Base-by-base conservation (phyloP, 2,113 vertebrate species). In the Rallus limicola region DNA sequence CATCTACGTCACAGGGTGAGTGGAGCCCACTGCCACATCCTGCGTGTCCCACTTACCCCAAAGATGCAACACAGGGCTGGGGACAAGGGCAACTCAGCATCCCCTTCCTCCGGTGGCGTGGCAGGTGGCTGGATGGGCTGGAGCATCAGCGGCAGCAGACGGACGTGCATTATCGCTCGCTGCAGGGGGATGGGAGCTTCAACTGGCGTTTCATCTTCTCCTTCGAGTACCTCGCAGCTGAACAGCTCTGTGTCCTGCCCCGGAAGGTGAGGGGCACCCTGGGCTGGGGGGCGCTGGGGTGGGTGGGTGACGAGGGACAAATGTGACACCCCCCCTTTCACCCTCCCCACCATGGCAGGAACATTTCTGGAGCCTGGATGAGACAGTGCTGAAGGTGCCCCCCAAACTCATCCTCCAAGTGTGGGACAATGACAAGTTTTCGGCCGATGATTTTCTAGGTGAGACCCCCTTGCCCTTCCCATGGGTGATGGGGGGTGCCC, bases 151-250 rank as follows among this genome's bases (percentile, higher is more conserved):
- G 50, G 82, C 98, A 98, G 96, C 94, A 67, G 84, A 98, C 98
- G 1, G 98, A 98, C 4, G 48, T 98, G 36, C 98, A 98, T 33
- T 98, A 98, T 42, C 77, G 94, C 48, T 98, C 96, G 7, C 18
- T 98, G 70, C 90, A 68, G 0, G 98, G 98, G 1, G 91, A 96
- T 6, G 97, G 94, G 6, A 63, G 9, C 93, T 98, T 98, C 93
- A 98, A 98, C 84, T 98, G 98, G 98, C 79, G 98, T 6, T 98
- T 98, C n/a, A 25, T 97, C 83, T 98, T 98, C 83, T 48, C 91
- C 63, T 88, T 98, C 82, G 88, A 98, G n/a, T 98, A 97, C 52
- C 86, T 98, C 86, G 71, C 31, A 0, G 94, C 94, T 1, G 98
- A 98, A 82, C 87, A 58, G 17, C 52, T 94, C 81, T 98, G 97